Percentiles rank a stretch among this genome's conserved stretches.
phyloP scores from a whole-genome alignment of 2,888 invertebrate genomes.

The Oligia latruncula region DNA sequence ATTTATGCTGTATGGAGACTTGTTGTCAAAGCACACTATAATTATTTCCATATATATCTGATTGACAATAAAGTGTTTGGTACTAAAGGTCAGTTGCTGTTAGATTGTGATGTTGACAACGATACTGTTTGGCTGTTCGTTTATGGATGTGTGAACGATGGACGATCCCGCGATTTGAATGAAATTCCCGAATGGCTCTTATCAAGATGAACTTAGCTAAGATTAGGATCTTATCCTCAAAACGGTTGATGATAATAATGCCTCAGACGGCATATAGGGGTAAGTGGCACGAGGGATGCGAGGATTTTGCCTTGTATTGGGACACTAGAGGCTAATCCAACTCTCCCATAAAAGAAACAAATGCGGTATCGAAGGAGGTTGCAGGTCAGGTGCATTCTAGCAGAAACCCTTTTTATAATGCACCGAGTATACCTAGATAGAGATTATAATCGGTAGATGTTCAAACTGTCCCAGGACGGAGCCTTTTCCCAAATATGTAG shows the following conservation, averaged over 20 bases:
- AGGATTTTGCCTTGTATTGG: too few species aligned
- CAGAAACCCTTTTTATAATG: background rate
- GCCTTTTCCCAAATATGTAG: background rate
- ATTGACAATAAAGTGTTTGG: slow-evolving; percentile 47
- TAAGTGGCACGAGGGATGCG: background rate
- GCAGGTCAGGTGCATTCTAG: background rate
- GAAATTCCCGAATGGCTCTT: slow-evolving; percentile 17
- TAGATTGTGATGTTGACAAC: slow-evolving; percentile 33
- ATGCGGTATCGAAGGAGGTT: background rate
- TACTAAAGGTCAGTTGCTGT: slow-evolving; percentile 46
- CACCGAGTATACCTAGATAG: background rate
- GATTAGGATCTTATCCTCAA: slow-evolving; percentile 22
- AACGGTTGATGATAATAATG: slow-evolving; percentile 1
- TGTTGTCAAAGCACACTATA: slow-evolving; percentile 41
- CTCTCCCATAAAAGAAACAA: background rate
- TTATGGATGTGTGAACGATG: slow-evolving; percentile 36
- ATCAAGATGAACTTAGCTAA: slow-evolving; percentile 33
- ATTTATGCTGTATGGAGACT: slow-evolving; percentile 41
- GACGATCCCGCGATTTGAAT: slow-evolving; percentile 26
- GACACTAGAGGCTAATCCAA: background rate
- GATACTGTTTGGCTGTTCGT: slow-evolving; percentile 15
- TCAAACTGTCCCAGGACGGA: background rate
- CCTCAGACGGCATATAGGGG: background rate
- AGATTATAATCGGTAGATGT: background rate
- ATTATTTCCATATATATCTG: slow-evolving; percentile 49